Evolutionary conservation across 2,797 vertebrate species (phyloP).

Genomic region (Sebastes reedi): DNA sequence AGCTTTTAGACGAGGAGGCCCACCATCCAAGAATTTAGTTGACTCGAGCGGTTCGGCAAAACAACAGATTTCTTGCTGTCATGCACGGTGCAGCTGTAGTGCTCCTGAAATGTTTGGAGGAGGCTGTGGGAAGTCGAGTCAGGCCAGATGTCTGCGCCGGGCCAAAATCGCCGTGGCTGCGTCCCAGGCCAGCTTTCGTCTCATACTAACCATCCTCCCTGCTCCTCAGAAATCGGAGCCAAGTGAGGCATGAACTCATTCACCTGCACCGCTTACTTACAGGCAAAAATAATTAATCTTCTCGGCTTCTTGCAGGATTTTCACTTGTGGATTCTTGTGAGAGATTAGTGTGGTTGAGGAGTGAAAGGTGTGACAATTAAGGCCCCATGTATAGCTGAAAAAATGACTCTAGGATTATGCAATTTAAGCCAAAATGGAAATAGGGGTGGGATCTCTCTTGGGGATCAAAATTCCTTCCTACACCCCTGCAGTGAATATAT

Average conservation of each 20-base stretch:
- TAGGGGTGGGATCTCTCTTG: background rate
- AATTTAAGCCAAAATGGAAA: background rate
- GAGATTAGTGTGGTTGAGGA: background rate
- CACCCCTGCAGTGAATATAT: constrained; percentile 45
- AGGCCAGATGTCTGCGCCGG: constrained; percentile 62
- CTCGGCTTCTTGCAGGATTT: background rate
- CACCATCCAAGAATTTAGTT: constrained; percentile 53
- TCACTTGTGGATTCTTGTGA: background rate
- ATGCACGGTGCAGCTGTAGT: constrained; percentile 64
- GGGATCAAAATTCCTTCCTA: constrained; percentile 37
- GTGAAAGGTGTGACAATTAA: background rate
- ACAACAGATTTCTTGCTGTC: constrained; percentile 66
- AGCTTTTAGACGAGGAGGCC: constrained; percentile 47
- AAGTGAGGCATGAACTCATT: constrained; percentile 35
- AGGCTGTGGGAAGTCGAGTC: constrained; percentile 40
- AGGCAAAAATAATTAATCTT: background rate
- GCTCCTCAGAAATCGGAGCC: constrained; percentile 7
- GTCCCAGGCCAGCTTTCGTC: constrained; percentile 21
- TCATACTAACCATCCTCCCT: constrained; percentile 12
- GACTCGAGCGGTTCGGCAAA: constrained; percentile 51
- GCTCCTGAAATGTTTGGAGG: constrained; percentile 59
- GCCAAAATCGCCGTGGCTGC: constrained; percentile 27
- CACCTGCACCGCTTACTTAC: constrained; percentile 18
- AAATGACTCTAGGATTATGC: background rate
- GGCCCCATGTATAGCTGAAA: background rate